These are phyloP conservation scores for Heliconius sara DNA, from an alignment of 2,888 invertebrate species.

Conservation along the genomic window DNA sequence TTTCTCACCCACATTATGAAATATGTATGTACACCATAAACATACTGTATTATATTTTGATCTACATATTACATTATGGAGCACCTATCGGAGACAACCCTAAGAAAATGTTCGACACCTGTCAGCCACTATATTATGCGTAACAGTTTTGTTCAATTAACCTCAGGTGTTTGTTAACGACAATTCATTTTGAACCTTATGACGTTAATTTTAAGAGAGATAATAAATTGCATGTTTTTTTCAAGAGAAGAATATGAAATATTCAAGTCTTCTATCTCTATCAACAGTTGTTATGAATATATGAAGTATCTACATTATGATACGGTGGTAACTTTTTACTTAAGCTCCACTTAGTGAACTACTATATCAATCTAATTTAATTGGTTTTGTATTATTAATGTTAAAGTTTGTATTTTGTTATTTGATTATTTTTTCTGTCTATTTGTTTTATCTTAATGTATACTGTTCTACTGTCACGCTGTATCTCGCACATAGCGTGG, in stretches of 20 bases:
- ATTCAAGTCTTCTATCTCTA: constrained; percentile 20
- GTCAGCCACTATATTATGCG: constrained; percentile 33
- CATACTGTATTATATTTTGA: constrained; percentile 9
- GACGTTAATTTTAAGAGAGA: not conserved
- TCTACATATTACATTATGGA: constrained; percentile 25
- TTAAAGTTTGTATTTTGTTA: not conserved
- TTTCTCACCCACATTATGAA: not conserved
- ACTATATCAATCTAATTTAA: not conserved
- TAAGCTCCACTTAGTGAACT: not conserved
- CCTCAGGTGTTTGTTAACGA: constrained; percentile 2
- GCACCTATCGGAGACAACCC: constrained; percentile 28
- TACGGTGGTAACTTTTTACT: constrained; percentile 1
- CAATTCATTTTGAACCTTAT: constrained; percentile 12
- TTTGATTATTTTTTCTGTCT: too few relatives aligned
- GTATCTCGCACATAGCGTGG: too few relatives aligned
- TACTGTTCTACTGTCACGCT: too few relatives aligned
- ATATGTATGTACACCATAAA: not conserved
- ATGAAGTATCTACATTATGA: constrained; percentile 8
- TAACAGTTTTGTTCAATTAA: constrained; percentile 33
- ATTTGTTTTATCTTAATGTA: too few relatives aligned
- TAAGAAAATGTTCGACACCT: constrained; percentile 37
- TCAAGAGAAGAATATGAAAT: constrained; percentile 3
- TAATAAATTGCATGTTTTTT: not conserved
- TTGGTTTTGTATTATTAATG: not conserved
- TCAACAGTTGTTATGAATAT: constrained; percentile 25